Conservation (phyloP, 1,140 invertebrate genomes). For the Bombus picipes region DNA sequence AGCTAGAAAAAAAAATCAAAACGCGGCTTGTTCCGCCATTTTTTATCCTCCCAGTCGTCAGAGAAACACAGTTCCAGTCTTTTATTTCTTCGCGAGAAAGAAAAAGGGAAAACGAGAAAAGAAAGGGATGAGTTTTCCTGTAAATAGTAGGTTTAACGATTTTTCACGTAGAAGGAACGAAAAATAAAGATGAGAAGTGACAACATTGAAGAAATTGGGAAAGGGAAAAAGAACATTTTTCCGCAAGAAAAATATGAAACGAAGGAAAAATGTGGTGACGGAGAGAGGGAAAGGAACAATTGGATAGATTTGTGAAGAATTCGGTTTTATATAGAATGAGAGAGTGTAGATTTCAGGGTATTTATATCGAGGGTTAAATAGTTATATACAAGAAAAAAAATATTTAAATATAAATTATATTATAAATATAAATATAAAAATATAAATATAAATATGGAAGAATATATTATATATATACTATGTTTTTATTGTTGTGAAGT, state of each 20-base stretch:
- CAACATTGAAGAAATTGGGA: background rate
- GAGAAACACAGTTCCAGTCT: background rate
- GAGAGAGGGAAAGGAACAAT: background rate
- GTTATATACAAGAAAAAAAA: conserved; percentile 62
- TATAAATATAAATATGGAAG: conserved; percentile 44
- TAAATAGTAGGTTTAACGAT: conserved; percentile 66
- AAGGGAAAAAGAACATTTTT: background rate
- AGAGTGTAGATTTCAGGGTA: conserved; percentile 73
- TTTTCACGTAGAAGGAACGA: conserved; percentile 24
- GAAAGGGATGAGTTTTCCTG: conserved; percentile 28
- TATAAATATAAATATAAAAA: conserved; percentile 50
- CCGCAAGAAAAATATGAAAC: background rate
- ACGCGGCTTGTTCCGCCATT: background rate
- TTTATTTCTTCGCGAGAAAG: background rate
- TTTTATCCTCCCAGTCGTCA: background rate
- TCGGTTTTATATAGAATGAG: conserved; percentile 52
- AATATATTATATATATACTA: conserved; percentile 60
- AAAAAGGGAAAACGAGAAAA: background rate
- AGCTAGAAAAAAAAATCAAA: background rate
- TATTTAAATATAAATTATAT: conserved; percentile 68
- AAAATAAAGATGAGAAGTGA: background rate
- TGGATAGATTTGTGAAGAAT: background rate
- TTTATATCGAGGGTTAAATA: conserved; percentile 70
- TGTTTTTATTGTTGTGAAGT: conserved; percentile 69
- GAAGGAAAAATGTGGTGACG: background rate